These are phyloP conservation scores for Pygmarrhopalites habei DNA, from an alignment of 1,140 invertebrate genomes.

Conservation along the genomic window DNA sequence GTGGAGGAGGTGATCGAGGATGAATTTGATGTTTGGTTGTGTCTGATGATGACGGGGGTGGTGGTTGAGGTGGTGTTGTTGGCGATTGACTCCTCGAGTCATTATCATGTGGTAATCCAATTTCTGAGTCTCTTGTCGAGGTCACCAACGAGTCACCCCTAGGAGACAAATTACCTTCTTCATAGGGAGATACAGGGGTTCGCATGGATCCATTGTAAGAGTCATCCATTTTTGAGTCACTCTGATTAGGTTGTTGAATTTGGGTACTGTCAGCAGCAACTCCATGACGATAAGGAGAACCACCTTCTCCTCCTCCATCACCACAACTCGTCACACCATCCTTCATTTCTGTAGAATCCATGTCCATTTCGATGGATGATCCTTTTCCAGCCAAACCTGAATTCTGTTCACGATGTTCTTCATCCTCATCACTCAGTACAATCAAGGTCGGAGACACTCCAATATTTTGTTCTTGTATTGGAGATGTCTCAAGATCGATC, in stretches of 20 bases:
- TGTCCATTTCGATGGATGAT: not conserved
- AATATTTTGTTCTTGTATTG: conserved; percentile 30
- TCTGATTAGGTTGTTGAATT: conserved; percentile 14
- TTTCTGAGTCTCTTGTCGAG: conserved; percentile 27
- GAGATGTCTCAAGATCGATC: conserved; percentile 32
- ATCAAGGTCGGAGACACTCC: conserved; percentile 23
- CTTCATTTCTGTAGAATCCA: not conserved
- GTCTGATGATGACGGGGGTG: conserved; percentile 8
- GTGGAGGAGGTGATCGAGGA: too few species aligned
- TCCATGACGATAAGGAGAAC: conserved; percentile 18
- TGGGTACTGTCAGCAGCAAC: conserved; percentile 35
- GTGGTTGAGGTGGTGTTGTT: conserved; percentile 44
- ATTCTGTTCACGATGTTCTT: not conserved
- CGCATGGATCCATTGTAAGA: not conserved
- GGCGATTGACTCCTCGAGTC: conserved; percentile 41
- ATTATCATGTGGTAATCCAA: not conserved
- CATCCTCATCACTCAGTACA: conserved; percentile 31
- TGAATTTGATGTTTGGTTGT: too few species aligned
- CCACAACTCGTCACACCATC: conserved; percentile 8
- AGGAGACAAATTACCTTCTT: conserved; percentile 11
- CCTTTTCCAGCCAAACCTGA: not conserved
- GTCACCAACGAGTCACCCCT: conserved; percentile 31
- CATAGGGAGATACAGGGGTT: conserved; percentile 15
- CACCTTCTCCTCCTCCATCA: not conserved
- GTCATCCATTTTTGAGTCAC: conserved; percentile 8